Base-by-base conservation (phyloP, 2,797 vertebrate genomes). In the Macropodus opercularis region DNA sequence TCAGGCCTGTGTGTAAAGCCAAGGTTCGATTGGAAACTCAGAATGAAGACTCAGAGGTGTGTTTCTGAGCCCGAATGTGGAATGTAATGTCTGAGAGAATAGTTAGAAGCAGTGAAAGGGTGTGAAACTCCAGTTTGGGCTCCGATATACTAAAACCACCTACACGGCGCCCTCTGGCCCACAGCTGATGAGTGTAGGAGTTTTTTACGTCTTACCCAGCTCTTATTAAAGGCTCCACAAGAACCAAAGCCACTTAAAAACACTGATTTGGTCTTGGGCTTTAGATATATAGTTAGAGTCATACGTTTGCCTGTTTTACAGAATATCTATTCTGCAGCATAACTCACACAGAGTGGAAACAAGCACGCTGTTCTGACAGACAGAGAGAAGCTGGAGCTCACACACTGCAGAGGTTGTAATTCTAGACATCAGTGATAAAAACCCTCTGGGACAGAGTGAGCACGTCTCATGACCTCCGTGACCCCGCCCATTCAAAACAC, bases 401-500 rank as follows among this genome's bases (percentile, higher is more conserved):
- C 58, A 65, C 60, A 55, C 44, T 23, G 40, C 31, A 52, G 67
- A 58, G 63, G 65, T 50, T 68, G 69, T 74, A 83, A 79, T 77
- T 79, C 69, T 64, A 79, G 67, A 66, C 35, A 65, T 67, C 58
- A 59, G 69, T 69, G 67, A 80, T 52, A 73, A 49, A 72, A 76
- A 75, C 66, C 80, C 69, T 72, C 44, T 59, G 67, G 56, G 76
- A 76, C 44, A 53, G 57, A 73, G 69, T 65, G 65, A 72, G 79
- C 32, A 61, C 55, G 65, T 73, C 63, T 66, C 59, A 15, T 74
- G 69, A 72, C 63, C 60, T 75, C 43, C 69, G 61, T 63, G 63
- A 27, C 59, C 75, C 75, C 52, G 52, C 81, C 65, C 70, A 39
- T 71, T 64, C 71, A 49, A 40, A 58, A 48, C 6, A 31, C 35